These are phyloP conservation scores for Scyliorhinus canicula DNA, from an alignment of 2,797 vertebrate genomes.

Conservation along the genomic window DNA sequence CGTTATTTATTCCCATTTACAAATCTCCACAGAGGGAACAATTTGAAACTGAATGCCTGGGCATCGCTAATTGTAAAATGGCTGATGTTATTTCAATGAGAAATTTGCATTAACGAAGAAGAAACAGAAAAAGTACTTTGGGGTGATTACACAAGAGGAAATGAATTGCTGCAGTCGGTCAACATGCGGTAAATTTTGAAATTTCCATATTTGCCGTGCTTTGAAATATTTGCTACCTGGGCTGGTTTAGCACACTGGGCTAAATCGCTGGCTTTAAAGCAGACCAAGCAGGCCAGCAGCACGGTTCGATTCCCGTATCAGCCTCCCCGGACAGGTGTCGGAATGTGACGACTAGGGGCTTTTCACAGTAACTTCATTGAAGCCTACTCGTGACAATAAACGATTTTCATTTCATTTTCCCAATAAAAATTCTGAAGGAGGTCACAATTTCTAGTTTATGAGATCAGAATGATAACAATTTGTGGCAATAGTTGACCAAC, in stretches of 20 bases:
- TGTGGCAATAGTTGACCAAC: background rate
- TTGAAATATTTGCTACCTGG: background rate
- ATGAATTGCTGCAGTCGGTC: background rate
- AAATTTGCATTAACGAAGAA: background rate
- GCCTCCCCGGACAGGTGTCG: too few relatives aligned
- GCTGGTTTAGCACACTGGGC: too few relatives aligned
- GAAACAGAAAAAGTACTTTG: background rate
- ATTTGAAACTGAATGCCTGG: background rate
- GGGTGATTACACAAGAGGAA: background rate
- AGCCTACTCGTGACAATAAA: too few relatives aligned
- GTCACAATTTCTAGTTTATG: background rate
- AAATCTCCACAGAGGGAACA: background rate
- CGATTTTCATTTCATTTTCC: background rate
- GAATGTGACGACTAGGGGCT: too few relatives aligned
- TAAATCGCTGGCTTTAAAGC: too few relatives aligned
- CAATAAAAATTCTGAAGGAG: background rate
- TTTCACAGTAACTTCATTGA: too few relatives aligned
- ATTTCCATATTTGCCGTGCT: background rate
- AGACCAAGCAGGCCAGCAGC: too few relatives aligned
- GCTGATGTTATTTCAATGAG: background rate
- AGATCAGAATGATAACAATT: background rate
- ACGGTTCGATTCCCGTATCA: too few relatives aligned
- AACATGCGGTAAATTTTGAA: background rate
- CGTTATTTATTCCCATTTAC: background rate
- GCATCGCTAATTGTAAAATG: background rate